These are phyloP conservation scores for Polypedilum vanderplanki DNA, from an alignment of 1,140 invertebrate genomes.

Conservation along the genomic window DNA sequence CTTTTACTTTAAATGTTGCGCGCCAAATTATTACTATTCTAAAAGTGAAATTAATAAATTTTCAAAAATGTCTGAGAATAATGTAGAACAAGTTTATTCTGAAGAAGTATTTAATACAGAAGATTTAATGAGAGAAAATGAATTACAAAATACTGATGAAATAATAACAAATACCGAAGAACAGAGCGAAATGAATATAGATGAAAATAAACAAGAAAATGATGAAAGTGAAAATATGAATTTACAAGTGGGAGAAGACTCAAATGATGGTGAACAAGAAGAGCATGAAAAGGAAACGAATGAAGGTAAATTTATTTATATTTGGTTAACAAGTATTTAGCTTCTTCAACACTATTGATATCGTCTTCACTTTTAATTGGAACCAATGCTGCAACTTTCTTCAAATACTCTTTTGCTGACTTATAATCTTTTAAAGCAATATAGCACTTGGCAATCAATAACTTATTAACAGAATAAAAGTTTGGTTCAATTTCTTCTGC, in stretches of 20 bases:
- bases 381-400: constrained; percentile 33
- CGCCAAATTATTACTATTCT: no score
- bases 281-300: neutral
- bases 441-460: constrained; percentile 65
- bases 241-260: neutral
- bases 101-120: neutral
- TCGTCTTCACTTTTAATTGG: constrained; percentile 32
- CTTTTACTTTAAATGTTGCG: no score
- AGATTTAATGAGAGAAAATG: neutral
- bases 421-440: constrained; percentile 38
- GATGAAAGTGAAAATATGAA: neutral
- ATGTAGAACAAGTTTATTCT: neutral
- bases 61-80: neutral
- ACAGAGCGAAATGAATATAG: neutral
- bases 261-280: neutral
- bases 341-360: constrained; percentile 32
- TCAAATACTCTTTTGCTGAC: constrained; percentile 39
- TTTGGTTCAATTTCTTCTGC: constrained; percentile 69
- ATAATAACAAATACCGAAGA: neutral
- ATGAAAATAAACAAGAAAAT: neutral
- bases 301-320: constrained; percentile 21
- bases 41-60: neutral
- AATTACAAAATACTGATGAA: neutral
- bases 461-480: constrained; percentile 76
- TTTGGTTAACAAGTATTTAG: constrained; percentile 30